Percentiles rank a stretch among this genome's conserved stretches.
Conservation (phyloP, 2,797 vertebrate species). For the Ciconia nigra region DNA sequence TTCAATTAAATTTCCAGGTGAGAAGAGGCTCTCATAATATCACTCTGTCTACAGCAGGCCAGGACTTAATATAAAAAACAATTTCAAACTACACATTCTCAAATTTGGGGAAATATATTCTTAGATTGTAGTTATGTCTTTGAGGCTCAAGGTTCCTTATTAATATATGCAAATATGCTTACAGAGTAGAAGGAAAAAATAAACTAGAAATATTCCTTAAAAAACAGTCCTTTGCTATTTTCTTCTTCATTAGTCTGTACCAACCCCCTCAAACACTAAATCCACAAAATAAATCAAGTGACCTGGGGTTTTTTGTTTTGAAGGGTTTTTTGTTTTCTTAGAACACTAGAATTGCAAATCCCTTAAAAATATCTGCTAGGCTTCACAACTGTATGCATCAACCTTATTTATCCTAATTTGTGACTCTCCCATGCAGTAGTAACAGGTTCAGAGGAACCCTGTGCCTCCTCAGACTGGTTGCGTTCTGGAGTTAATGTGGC, state of each 20-base stretch:
- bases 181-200: not conserved
- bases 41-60: not conserved
- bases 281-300: not conserved
- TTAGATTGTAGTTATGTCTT: not conserved
- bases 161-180: not conserved
- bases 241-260: not conserved
- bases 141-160: not conserved
- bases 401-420: not conserved
- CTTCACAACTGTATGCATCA: fast-evolving
- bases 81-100: not conserved
- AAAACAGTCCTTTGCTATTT: not conserved
- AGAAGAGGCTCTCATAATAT: not conserved
- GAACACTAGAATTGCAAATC: not conserved
- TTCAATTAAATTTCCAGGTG: not conserved
- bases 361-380: not conserved
- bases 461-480: not conserved
- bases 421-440: not conserved
- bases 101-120: not conserved
- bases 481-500: not conserved
- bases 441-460: not conserved
- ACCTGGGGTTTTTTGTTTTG: not conserved
- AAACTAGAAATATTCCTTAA: not conserved
- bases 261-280: not conserved
- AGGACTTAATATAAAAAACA: not conserved
- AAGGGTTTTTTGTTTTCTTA: not conserved